Conservation (phyloP, 2,113 vertebrate genomes). For the Barnardius zonarius region DNA sequence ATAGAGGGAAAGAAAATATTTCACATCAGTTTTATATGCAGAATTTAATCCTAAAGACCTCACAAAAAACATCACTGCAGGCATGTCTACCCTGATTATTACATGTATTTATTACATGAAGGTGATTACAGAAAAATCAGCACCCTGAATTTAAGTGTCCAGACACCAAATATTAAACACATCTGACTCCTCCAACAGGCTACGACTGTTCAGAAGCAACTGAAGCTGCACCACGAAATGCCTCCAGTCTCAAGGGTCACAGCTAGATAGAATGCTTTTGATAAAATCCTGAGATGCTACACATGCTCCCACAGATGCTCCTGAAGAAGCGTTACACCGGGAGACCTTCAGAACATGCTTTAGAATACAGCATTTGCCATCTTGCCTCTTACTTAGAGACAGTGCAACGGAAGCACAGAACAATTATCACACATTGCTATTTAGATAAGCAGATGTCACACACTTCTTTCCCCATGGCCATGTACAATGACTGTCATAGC, state of each 20-base stretch:
- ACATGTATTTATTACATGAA: neutral
- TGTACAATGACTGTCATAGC: neutral
- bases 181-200: neutral
- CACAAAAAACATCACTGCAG: neutral
- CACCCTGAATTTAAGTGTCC: neutral
- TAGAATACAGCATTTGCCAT: neutral
- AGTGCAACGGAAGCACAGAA: neutral
- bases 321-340: neutral
- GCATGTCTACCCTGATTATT: neutral
- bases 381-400: neutral
- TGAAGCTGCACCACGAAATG: neutral
- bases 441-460: neutral
- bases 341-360: neutral
- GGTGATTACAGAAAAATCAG: neutral
- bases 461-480: neutral
- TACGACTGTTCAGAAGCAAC: neutral
- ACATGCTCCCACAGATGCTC: neutral
- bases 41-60: neutral
- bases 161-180: neutral
- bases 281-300: neutral
- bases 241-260: neutral
- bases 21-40: neutral
- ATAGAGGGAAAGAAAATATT: accelerated
- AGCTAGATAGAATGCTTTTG: neutral
- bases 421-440: neutral